Conservation (phyloP, 2,888 invertebrate genomes). For the Cheilosia soror region DNA sequence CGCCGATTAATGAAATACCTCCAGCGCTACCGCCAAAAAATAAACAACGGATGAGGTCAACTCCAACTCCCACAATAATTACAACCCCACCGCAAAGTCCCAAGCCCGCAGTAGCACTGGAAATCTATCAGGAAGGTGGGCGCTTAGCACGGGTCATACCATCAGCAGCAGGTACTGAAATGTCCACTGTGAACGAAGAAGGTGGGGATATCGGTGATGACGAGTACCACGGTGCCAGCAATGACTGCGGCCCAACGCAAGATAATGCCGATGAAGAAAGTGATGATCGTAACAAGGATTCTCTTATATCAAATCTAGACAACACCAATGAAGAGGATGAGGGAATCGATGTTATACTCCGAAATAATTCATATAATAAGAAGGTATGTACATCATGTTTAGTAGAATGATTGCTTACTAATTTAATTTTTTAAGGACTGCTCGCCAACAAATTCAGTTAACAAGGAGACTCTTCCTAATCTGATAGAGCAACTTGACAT, state of each 20-base stretch:
- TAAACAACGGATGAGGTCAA: constrained; percentile 81
- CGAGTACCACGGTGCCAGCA: constrained; percentile 72
- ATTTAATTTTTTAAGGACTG: constrained; percentile 63
- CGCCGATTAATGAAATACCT: constrained; percentile 83
- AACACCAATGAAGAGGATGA: constrained; percentile 76
- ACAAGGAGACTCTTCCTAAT: constrained; percentile 83
- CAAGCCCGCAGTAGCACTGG: constrained; percentile 78
- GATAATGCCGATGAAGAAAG: constrained; percentile 40
- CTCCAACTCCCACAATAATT: constrained; percentile 82
- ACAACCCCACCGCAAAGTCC: constrained; percentile 84
- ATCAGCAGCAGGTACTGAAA: constrained; percentile 81
- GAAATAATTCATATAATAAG: constrained; percentile 76
- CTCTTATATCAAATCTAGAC: constrained; percentile 51
- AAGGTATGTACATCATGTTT: constrained; percentile 59
- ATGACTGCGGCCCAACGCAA: constrained; percentile 32
- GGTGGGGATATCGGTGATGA: constrained; percentile 77
- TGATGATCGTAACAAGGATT: constrained; percentile 64
- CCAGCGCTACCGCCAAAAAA: constrained; percentile 87
- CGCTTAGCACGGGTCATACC: constrained; percentile 79
- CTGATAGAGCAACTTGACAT: constrained; percentile 93
- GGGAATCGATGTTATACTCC: constrained; percentile 76
- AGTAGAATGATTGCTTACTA: neutral
- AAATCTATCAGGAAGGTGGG: constrained; percentile 59
- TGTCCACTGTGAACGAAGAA: constrained; percentile 83
- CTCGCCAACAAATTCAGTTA: constrained; percentile 76